A percentile compares a stretch with the other conserved stretches of the same genome.
These are phyloP conservation scores for Sylvia atricapilla DNA, from an alignment of 2,113 vertebrate species.

Conservation along the genomic window DNA sequence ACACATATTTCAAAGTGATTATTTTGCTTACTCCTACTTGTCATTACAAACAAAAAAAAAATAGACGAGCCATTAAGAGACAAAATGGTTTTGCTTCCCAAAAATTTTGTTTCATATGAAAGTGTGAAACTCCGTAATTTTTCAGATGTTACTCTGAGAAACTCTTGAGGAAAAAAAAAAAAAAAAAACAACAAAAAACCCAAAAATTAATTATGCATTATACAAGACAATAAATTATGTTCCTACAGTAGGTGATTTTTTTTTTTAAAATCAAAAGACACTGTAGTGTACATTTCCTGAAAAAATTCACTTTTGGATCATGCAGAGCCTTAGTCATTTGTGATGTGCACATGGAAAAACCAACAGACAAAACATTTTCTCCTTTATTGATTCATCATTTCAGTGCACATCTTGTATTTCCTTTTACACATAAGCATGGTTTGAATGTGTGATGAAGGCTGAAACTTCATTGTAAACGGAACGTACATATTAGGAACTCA, in stretches of 20 bases:
- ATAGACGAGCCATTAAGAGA: neutral
- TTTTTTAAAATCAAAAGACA: neutral
- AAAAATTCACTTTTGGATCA: neutral
- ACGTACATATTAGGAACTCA: neutral
- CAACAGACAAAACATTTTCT: neutral
- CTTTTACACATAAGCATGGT: neutral
- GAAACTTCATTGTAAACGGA: neutral
- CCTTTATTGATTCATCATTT: neutral
- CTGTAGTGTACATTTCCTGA: neutral
- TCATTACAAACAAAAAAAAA: neutral
- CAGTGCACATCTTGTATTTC: neutral
- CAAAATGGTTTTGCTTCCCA: neutral
- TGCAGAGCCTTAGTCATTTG: neutral
- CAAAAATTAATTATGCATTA: neutral
- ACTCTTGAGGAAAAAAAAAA: neutral
- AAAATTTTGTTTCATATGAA: neutral
- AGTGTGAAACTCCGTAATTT: neutral
- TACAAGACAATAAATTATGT: neutral
- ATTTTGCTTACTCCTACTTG: neutral
- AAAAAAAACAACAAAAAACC: neutral
- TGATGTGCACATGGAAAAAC: neutral
- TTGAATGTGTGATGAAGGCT: neutral
- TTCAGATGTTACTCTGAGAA: neutral
- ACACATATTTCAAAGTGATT: neutral
- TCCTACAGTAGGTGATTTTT: neutral